Percentiles rank a stretch among this genome's conserved stretches.
phyloP scores from a whole-genome alignment of 2,888 invertebrate genomes.

The Lasioglossum lativentre region DNA sequence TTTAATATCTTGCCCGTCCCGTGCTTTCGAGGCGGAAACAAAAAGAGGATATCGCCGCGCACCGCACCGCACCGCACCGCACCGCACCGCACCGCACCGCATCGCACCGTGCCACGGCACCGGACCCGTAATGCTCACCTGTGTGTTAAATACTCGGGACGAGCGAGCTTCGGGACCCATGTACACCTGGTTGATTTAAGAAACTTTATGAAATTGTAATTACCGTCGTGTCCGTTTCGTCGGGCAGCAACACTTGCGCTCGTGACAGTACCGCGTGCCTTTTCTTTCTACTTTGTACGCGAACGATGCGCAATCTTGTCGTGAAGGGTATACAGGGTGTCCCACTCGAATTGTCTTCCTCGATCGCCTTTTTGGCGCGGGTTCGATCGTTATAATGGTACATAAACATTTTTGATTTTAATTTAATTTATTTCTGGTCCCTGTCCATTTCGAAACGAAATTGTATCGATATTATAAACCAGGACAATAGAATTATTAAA shows the following conservation, averaged over 20 bases:
- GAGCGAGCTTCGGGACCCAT: not conserved
- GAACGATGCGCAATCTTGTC: not conserved
- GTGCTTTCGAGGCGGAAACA: constrained; percentile 8
- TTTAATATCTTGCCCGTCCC: constrained; percentile 50
- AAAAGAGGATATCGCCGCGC: constrained; percentile 18
- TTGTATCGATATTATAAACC: not conserved
- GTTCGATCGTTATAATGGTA: too few species aligned
- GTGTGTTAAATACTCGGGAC: constrained; percentile 29
- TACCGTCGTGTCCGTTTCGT: constrained; percentile 16
- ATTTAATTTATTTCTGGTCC: too few species aligned
- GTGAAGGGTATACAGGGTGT: not conserved
- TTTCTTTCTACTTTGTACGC: not conserved
- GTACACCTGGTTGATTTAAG: constrained; percentile 42
- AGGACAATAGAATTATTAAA: not conserved
- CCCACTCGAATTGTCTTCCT: not conserved
- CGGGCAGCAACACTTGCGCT: not conserved
- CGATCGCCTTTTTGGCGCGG: not conserved
- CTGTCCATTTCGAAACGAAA: too few species aligned
- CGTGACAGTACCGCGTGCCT: not conserved
- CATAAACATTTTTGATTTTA: too few species aligned
- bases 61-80: not conserved
- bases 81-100: not conserved
- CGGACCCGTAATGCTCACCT: constrained; percentile 25
- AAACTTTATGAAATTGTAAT: constrained; percentile 35
- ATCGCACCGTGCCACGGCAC: not conserved